Base-by-base conservation (phyloP, 2,888 invertebrate genomes). In the Agonopterix subpropinquella region DNA sequence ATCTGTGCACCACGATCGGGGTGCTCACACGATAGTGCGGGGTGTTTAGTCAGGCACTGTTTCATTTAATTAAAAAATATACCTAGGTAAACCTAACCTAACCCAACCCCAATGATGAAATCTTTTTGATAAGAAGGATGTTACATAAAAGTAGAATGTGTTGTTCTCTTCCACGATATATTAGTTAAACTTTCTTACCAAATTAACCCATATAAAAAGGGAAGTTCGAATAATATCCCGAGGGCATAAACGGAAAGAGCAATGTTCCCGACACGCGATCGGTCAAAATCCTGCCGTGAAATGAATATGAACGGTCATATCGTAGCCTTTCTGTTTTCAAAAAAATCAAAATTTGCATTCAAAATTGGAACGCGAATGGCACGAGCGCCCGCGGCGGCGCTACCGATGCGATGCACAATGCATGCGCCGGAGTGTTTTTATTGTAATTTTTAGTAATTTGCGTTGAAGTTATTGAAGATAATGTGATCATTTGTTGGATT, bases 331-430 rank as follows among this genome's bases (percentile, higher is more conserved):
- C 67, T 68, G 72, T 74, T 72, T 72, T 69, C 62, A 59, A 70
- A 76, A 70, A 76, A 66, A 74, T 65, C 60, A 63, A 72, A 80
- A 84, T 85, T 86, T 80, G 79, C 83, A 85, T 84, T 73, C 62
- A 62, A 84, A 86, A 87, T 87, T 84, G 78, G 80, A 79, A 73
- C 83, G 73, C 69, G 77, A 76, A 70, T 65, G 75, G 79, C 87
- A 86, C 86, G 85, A 80, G 80, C 76, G 83, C 86, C 80, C 54
- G 67, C 56, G 83, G 85, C 81, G 57, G 63, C 64, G 86, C 86
- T 85, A 85, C 87, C 70, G 80, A 76, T 63, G 64, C 70, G 80
- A 76, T 63, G 64, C 62, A 62, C 65, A 65, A 62, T 60, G 65
- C 71, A 67, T 70, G 65, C 70, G 68, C 61, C 49, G 41, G 52